Conservation (phyloP, 2,797 vertebrate species). For the Lepus townsendii region DNA sequence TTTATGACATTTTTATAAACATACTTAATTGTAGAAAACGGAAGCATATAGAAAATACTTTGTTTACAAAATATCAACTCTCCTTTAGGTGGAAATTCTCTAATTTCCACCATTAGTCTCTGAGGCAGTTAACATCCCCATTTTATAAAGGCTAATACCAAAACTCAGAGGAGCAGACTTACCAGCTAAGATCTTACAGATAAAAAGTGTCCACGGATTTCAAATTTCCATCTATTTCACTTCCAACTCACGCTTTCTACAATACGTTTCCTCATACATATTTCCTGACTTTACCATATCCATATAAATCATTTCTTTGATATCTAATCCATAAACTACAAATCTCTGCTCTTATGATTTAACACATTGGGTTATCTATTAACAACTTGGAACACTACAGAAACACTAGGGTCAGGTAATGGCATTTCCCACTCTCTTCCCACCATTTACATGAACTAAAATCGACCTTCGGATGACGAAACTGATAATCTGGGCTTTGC, state of each 20-base stretch:
- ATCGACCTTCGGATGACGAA: neutral
- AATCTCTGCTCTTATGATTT: neutral
- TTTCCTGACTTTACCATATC: neutral
- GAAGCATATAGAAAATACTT: neutral
- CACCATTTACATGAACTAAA: neutral
- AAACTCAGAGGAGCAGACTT: neutral
- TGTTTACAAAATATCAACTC: neutral
- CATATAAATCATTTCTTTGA: neutral
- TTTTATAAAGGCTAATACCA: neutral
- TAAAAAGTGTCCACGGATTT: neutral
- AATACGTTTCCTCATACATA: neutral
- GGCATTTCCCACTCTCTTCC: neutral
- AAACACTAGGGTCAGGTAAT: neutral
- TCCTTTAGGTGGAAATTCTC: accelerated
- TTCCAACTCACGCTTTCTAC: neutral
- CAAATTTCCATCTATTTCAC: neutral
- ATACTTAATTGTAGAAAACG: neutral
- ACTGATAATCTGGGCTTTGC: neutral
- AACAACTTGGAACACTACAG: neutral
- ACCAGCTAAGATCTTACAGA: no score
- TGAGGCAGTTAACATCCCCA: neutral
- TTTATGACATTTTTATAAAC: constrained; percentile 10
- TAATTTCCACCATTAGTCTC: neutral
- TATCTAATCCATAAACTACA: neutral
- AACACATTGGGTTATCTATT: neutral